Evolutionary conservation across 2,888 invertebrate genomes (phyloP), one percentile per base, ranked within the genome.

Genomic region (Smittia aterrima): DNA sequence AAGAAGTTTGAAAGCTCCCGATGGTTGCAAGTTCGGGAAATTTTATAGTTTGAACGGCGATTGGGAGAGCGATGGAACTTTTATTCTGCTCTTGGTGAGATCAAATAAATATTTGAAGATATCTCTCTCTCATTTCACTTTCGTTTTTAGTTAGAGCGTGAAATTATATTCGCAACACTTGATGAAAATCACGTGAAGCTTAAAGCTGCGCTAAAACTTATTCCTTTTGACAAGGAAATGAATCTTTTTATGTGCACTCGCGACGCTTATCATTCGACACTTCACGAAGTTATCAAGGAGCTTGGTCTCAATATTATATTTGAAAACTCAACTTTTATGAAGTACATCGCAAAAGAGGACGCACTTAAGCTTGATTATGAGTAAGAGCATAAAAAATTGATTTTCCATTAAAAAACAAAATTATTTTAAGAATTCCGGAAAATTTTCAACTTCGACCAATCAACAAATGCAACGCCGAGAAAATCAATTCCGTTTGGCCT

Each of bases 1-100:
- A n/a, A 80, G 80, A 80, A 71, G 77, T 13, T 58, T 75, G 1
- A 76, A 75, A 66, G 75, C 78, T 47, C 74, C 76, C 20, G 75
- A 77, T 72, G 78, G 80, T 75, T 32, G 3, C 32, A 78, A 77
- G 27, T 9, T 24, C 3, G 75, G 81, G 75, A 74, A 82, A 0
- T 77, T 83, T 25, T 79, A 78, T 64, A 79, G 80, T 1, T 76
- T 82, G 11, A 78, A 80, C 58, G 77, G 77, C 18, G 78, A 80
- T 71, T 80, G 79, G 78, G 32, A 20, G 32, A 76, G 74, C 1
- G 80, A 82, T 78, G 83, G 82, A 13, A 78, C 82, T 1, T 82
- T 71, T 4, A 18, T 81, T 75, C 20, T 81, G n/a, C 75, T 80
- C 3, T 54, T 77, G 66, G 81, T 81, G 77, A 78, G 77, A 71